A percentile compares a stretch with the other conserved stretches of the same genome.
These are phyloP conservation scores for Myotis pilosus DNA, from an alignment of 2,797 vertebrate species.

Conservation along the genomic window DNA sequence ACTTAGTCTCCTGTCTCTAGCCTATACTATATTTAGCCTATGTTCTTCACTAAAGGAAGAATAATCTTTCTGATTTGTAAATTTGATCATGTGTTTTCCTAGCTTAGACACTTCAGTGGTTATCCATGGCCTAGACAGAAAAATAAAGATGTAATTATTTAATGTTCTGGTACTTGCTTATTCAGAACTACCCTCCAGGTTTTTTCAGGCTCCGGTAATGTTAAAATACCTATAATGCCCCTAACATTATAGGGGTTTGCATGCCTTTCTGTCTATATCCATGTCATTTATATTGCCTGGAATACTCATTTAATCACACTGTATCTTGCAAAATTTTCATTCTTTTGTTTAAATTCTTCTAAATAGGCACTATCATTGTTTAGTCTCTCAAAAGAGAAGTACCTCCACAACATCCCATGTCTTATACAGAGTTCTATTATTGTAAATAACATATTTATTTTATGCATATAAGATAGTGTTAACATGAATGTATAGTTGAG, in stretches of 20 bases:
- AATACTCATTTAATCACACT: background rate
- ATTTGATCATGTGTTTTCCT: background rate
- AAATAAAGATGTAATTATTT: background rate
- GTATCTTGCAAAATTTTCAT: background rate
- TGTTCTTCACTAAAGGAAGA: background rate
- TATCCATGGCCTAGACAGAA: background rate
- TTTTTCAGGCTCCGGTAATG: background rate
- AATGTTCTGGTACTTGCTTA: background rate
- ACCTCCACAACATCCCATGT: background rate
- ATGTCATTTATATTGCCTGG: background rate
- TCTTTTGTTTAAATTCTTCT: background rate
- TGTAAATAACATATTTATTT: background rate
- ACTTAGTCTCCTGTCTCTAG: background rate
- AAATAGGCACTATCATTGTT: background rate
- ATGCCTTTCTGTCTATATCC: background rate
- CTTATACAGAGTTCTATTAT: background rate
- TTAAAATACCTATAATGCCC: background rate
- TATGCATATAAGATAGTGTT: background rate
- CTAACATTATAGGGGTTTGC: background rate
- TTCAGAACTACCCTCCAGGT: background rate
- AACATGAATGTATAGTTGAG: background rate
- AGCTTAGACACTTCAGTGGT: background rate
- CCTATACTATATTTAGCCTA: background rate
- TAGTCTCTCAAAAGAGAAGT: background rate
- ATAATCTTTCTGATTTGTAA: background rate